A percentile compares a stretch with the other conserved stretches of the same genome.
Evolutionary conservation across 2,113 vertebrate species (phyloP).

Genomic region (Balaeniceps rex): DNA sequence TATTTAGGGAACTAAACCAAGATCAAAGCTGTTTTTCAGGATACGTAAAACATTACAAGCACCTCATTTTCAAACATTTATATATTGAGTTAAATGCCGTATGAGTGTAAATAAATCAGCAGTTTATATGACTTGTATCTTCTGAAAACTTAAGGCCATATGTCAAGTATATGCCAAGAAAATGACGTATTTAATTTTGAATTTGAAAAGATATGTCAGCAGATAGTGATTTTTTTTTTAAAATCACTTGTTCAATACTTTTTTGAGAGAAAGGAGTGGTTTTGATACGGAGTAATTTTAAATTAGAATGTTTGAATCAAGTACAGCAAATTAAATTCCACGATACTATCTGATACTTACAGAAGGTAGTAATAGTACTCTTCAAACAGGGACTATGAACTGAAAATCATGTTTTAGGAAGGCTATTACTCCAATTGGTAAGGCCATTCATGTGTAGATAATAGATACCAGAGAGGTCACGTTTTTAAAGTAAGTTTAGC

Average conservation of each 20-base stretch:
- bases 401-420: background rate
- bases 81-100: background rate
- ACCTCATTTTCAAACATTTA: background rate
- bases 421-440: background rate
- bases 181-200: background rate
- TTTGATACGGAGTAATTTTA: background rate
- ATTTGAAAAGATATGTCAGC: background rate
- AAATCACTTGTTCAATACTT: background rate
- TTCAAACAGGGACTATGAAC: background rate
- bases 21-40: background rate
- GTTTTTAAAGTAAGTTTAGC: background rate
- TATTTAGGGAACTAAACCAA: background rate
- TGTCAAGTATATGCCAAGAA: background rate
- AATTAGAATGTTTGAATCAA: background rate
- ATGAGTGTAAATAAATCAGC: background rate
- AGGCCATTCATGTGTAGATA: background rate
- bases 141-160: background rate
- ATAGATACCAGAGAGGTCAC: background rate
- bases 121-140: background rate
- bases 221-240: background rate
- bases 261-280: background rate
- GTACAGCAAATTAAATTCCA: background rate
- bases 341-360: background rate
- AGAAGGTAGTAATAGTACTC: background rate
- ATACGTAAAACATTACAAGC: background rate